These are phyloP conservation scores for Pedetes capensis DNA, from an alignment of 2,113 vertebrate genomes.

Conservation along the genomic window DNA sequence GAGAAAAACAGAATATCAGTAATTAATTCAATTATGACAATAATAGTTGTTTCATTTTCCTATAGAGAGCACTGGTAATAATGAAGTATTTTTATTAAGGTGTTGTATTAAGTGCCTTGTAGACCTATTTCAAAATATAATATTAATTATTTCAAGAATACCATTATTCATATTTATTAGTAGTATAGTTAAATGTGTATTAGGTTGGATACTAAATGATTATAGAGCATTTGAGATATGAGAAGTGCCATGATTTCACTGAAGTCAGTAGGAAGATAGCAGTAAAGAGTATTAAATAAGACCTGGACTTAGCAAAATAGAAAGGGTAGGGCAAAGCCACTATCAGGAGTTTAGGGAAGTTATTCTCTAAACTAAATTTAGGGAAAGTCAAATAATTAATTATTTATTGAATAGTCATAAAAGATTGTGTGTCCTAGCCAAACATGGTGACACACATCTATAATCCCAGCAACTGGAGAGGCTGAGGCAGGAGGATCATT, in stretches of 20 bases:
- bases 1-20: background rate
- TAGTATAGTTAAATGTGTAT: background rate
- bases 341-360: background rate
- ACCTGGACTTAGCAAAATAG: background rate
- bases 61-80: background rate
- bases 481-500: too few species aligned
- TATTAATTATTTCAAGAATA: background rate
- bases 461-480: too few species aligned
- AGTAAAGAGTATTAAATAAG: background rate
- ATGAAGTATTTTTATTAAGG: too few species aligned
- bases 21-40: constrained; percentile 18
- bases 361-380: background rate
- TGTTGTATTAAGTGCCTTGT: background rate
- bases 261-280: background rate
- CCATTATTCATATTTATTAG: background rate
- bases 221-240: background rate
- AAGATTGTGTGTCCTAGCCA: too few species aligned
- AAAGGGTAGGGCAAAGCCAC: background rate
- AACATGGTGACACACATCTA: too few species aligned
- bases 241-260: background rate
- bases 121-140: background rate
- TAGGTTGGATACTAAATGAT: background rate
- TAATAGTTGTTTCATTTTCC: background rate
- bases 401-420: background rate
- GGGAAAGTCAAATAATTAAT: background rate